Conservation (phyloP, 2,888 invertebrate species). For the Lumbricus terrestris region DNA sequence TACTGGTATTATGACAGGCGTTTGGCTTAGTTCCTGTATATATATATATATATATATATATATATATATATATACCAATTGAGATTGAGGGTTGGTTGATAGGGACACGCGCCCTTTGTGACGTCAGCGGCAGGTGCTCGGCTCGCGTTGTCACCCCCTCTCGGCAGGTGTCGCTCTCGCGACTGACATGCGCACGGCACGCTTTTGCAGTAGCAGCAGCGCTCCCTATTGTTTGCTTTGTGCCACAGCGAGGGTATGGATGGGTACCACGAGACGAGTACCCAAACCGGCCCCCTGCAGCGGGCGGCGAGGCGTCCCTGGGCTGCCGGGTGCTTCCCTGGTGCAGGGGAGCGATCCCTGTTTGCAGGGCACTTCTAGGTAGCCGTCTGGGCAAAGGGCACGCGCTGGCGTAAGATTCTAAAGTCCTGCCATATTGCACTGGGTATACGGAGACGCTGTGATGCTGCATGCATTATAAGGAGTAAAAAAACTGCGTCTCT, state of each 20-base stretch:
- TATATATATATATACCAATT: background rate
- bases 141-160: background rate
- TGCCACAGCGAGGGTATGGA: background rate
- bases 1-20: background rate
- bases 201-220: background rate
- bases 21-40: background rate
- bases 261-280: background rate
- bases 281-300: background rate
- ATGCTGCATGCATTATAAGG: too few relatives aligned
- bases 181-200: conserved; percentile 15
- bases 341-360: background rate
- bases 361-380: conserved; percentile 3
- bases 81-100: background rate
- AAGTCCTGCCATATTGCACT: background rate
- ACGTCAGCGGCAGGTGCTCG: conserved; percentile 11
- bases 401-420: background rate
- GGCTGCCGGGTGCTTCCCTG: background rate
- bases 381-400: background rate
- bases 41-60: background rate
- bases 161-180: conserved; percentile 6
- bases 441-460: background rate
- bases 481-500: too few relatives aligned
- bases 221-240: background rate
- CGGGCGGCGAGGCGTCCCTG: too few relatives aligned
- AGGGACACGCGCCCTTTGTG: background rate